Conservation (phyloP, 2,113 vertebrate species). For the Ibidorhyncha struthersii region DNA sequence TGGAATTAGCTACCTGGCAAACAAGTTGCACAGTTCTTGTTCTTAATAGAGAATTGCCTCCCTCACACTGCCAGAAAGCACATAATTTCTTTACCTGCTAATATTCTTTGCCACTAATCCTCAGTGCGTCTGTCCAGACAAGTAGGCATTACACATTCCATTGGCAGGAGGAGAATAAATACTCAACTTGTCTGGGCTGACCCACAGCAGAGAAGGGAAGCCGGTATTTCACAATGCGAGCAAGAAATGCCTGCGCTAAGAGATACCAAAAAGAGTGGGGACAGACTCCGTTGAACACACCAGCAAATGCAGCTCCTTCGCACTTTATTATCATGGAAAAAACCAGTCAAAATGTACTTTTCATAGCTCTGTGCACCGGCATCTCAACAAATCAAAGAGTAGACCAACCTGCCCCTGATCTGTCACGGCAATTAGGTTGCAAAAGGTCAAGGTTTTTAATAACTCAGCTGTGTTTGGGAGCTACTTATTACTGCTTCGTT, state of each 20-base stretch:
- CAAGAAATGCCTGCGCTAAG: neutral
- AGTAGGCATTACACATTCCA: slow-evolving; percentile 70
- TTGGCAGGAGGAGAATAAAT: slow-evolving; percentile 60
- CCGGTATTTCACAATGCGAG: neutral
- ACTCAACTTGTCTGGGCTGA: slow-evolving; percentile 67
- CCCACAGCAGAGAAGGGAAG: slow-evolving; percentile 11
- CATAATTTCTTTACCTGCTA: slow-evolving; percentile 59
- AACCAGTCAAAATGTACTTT: neutral
- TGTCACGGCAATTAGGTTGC: slow-evolving; percentile 8
- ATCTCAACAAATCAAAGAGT: neutral
- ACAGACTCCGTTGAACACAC: neutral
- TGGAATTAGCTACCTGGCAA: slow-evolving; percentile 30
- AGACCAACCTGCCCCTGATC: slow-evolving; percentile 28
- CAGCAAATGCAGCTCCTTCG: accelerated
- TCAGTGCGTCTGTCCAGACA: slow-evolving; percentile 60
- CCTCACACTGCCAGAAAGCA: slow-evolving; percentile 18
- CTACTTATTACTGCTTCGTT: slow-evolving; percentile 37
- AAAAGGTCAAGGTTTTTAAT: slow-evolving; percentile 60
- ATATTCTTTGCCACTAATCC: slow-evolving; percentile 67
- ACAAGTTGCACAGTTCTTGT: neutral
- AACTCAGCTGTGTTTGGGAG: neutral
- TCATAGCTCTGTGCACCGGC: neutral
- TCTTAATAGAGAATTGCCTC: neutral
- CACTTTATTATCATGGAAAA: neutral
- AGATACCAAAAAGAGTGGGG: neutral